Base-by-base conservation (phyloP, 2,888 invertebrate genomes). In the Apomyelois bistriatella region DNA sequence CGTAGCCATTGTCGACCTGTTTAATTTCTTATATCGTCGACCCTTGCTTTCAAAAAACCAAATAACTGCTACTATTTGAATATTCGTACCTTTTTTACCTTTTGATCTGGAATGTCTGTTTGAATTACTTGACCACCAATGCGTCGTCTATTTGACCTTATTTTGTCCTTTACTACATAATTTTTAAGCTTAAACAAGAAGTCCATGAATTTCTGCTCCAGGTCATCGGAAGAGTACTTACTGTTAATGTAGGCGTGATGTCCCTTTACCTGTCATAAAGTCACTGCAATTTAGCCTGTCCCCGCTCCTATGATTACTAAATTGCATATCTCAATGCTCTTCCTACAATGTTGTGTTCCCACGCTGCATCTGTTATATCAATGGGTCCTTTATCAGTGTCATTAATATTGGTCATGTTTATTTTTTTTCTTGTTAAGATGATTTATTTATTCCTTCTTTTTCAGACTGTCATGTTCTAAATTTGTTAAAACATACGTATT, bases 301-400 rank as follows among this genome's bases (percentile, higher is more conserved):
- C 42, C 41, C 28, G 32, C 43, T 43, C 43, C 55, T 42, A 56
- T 66, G 65, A 70, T 72, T 72, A 62, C 59, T 65, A 66, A 72
- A 72, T 74, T 73, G 68, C 68, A 60, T 56, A 53, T 37, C 56
- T 63, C 64, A 64, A 65, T 59, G 61, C 57, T 61, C 66, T 73
- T 70, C 70, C 70, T 64, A 60, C 65, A 53, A 38, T 48, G 52
- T 53, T 55, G 56, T 54, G 64, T 67, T 60, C 58, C 57, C 61
- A 60, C 62, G 61, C 60, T 61, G 59, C 47, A 35, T 40, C 50
- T 57, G 55, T 56, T 51, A 54, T 55, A 53, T 42, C 43, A 38
- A 57, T 55, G 57, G 59, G 17, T 52, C 54, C 46, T 50, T 36
- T 38, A 52, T 47, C 54, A 40, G 40, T 12, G 12, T 15, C 16